A percentile compares a stretch with the other conserved stretches of the same genome.
phyloP scores from a whole-genome alignment of 2,797 vertebrate genomes.

The Rhinophrynus dorsalis region DNA sequence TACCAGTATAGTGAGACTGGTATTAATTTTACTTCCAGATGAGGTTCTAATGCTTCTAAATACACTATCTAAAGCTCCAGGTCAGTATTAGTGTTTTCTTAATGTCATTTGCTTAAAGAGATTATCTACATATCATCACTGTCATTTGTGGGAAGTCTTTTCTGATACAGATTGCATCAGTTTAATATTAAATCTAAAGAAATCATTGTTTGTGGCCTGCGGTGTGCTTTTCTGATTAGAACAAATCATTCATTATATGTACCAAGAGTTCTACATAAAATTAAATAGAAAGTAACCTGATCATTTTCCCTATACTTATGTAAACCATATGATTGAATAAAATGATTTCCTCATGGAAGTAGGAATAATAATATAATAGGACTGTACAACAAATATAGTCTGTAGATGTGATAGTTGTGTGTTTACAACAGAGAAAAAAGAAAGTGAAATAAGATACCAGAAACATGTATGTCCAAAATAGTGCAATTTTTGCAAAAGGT shows the following conservation, averaged over 20 bases:
- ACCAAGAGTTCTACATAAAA: neutral
- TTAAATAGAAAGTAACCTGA: neutral
- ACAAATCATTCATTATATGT: slow-evolving; percentile 17
- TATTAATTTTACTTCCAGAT: slow-evolving; percentile 50
- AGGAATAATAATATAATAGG: too few species aligned
- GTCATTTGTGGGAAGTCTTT: neutral
- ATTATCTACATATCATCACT: slow-evolving; percentile 26
- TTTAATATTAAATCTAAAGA: slow-evolving; percentile 7
- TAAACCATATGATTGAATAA: neutral
- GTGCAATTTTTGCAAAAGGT: too few species aligned
- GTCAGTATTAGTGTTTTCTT: slow-evolving; percentile 31
- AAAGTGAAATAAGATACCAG: too few species aligned
- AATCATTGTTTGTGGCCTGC: slow-evolving; percentile 13
- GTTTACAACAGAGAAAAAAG: too few species aligned
- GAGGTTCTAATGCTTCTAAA: slow-evolving; percentile 34
- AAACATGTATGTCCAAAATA: too few species aligned
- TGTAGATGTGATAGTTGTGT: too few species aligned
- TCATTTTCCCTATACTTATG: neutral
- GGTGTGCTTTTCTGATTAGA: slow-evolving; percentile 15
- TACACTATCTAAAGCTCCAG: slow-evolving; percentile 5
- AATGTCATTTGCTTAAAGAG: slow-evolving; percentile 41
- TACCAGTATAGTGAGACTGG: slow-evolving; percentile 53
- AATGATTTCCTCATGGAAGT: too few species aligned
- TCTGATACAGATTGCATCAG: slow-evolving; percentile 2
- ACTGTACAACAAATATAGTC: too few species aligned